phyloP scores from a whole-genome alignment of 2,888 invertebrate genomes.

The Agrotis ipsilon region DNA sequence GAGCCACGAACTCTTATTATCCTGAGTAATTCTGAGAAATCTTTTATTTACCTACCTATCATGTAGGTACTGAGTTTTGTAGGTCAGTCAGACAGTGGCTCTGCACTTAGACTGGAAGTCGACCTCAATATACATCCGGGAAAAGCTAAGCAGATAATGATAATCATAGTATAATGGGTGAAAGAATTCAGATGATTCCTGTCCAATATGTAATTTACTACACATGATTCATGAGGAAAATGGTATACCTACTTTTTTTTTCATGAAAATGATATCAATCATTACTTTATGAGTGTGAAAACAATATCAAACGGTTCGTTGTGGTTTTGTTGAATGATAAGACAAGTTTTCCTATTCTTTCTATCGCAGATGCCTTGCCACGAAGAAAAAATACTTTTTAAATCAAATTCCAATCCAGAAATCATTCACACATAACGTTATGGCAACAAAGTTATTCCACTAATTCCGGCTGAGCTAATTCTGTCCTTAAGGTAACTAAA shows the following conservation, averaged over 20 bases:
- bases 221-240: not conserved
- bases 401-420: slow-evolving; percentile 37
- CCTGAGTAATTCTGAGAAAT: not conserved
- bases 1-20: not conserved
- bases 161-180: not conserved
- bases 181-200: not conserved
- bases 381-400: slow-evolving; percentile 20
- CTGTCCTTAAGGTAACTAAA: slow-evolving; percentile 67
- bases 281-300: too few species aligned
- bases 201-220: not conserved
- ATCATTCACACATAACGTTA: slow-evolving; percentile 20
- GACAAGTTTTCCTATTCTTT: not conserved
- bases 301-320: too few species aligned
- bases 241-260: too few species aligned
- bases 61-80: not conserved
- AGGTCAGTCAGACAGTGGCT: not conserved
- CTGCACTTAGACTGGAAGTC: not conserved
- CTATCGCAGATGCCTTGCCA: not conserved
- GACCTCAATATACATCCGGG: not conserved
- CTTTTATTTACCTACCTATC: not conserved
- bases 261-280: too few species aligned
- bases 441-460: slow-evolving; percentile 60
- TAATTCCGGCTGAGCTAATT: slow-evolving; percentile 70
- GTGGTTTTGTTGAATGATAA: not conserved
- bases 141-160: not conserved